Evolutionary conservation across 2,888 invertebrate genomes (phyloP), one percentile per base, ranked within the genome.

Genomic region (Allolobophora icterica): DNA sequence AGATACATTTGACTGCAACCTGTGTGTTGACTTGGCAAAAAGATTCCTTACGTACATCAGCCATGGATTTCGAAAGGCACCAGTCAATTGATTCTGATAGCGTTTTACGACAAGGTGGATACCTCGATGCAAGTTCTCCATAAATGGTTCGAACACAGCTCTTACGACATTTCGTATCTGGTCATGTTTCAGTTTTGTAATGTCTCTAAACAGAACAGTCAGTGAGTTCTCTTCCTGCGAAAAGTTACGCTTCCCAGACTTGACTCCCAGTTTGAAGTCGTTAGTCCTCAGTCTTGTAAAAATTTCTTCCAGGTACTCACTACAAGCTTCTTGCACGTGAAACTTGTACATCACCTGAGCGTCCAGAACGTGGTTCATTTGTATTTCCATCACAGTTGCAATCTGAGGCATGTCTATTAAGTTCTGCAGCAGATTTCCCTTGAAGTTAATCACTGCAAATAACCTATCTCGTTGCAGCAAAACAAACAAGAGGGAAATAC

Each of bases 401-500:
- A 90, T 38, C 19, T 33, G 34, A 71, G 45, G 52, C 52, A 71
- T 71, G 21, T 71, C 52, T 52, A 19, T 24, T 3, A 52, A n/a
- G 19, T 71, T 45, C 34, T 34, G 38, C n/a, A 58, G 38, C 71
- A 30, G 33, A 71, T 35, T 71, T 0, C 35, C n/a, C 52, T 58
- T 83, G 33, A 92, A n/a, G 24, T 84, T 45, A 21, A 71, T 35
- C 84, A 92, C 21, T 24, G 84, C 89, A 15, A 71, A 34, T 52
- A 92, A 90, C 90, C 92, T 92, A 17, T 87, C 45, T 58, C 87
- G 45, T 58, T 92, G 38, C 34, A 92, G 90, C n/a, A 91, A 42
- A 90, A 91, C 91, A 30, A 95, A 92, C 35, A 94, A 84, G 11
- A 93, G 93, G 89, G 90, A 91, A 84, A 91, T 83, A 24, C 35